Evolutionary conservation across 2,888 invertebrate genomes (phyloP).

Genomic region (Lithophane semibrunnea): DNA sequence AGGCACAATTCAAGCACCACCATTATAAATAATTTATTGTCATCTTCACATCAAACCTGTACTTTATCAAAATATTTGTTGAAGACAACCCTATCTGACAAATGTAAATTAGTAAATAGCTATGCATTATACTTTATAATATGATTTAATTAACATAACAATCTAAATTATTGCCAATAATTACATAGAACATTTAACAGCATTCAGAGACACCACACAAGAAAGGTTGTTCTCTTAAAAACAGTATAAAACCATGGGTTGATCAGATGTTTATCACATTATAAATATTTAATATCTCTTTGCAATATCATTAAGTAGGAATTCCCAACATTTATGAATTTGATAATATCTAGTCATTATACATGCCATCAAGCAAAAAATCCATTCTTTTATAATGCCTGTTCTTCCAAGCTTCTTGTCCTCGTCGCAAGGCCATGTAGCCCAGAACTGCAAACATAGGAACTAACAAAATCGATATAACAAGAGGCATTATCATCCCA

Average conservation of each 20-base stretch:
- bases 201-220: constrained; percentile 50
- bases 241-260: constrained; percentile 26
- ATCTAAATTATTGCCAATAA: constrained; percentile 52
- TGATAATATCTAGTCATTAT: constrained; percentile 92
- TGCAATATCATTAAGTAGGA: constrained; percentile 55
- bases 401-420: constrained; percentile 96
- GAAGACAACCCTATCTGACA: constrained; percentile 31
- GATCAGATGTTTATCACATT: constrained; percentile 29
- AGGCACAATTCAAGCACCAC: constrained; percentile 75
- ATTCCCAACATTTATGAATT: constrained; percentile 7
- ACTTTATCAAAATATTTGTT: constrained; percentile 34
- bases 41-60: constrained; percentile 43
- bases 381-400: constrained; percentile 97
- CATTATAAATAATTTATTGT: constrained; percentile 62
- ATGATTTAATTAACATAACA: constrained; percentile 36
- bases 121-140: constrained; percentile 49
- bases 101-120: constrained; percentile 40
- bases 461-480: constrained; percentile 93
- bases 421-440: constrained; percentile 92
- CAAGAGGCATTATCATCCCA: constrained; percentile 94
- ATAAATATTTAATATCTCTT: constrained; percentile 54
- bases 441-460: constrained; percentile 93
- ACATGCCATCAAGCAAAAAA: constrained; percentile 97
- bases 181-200: constrained; percentile 48
- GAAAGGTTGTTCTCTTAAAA: constrained; percentile 36